Conservation (phyloP, 2,113 vertebrate genomes). For the Mormoops blainvillei region DNA sequence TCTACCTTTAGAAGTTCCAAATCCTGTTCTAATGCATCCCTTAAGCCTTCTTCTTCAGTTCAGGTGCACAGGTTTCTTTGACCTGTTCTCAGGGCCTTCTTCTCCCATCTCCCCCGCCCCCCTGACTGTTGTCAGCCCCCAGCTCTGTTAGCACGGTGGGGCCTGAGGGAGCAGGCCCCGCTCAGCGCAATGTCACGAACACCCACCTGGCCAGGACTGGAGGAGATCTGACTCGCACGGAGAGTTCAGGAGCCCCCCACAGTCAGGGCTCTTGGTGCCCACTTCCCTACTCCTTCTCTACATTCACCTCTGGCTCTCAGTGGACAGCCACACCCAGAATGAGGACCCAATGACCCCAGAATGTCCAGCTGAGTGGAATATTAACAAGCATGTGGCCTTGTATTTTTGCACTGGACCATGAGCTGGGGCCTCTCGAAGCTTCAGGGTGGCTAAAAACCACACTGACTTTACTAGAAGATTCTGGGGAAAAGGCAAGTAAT, state of each 20-base stretch:
- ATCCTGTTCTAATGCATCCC: neutral
- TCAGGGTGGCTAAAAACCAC: neutral
- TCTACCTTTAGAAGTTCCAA: neutral
- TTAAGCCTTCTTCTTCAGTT: neutral
- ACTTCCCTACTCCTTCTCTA: neutral
- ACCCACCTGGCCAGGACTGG: neutral
- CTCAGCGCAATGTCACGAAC: neutral
- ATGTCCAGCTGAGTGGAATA: neutral
- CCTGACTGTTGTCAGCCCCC: too few species aligned
- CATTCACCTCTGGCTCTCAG: neutral
- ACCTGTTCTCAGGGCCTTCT: neutral
- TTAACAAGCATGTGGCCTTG: rapidly evolving
- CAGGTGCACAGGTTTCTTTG: neutral
- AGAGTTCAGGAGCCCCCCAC: neutral
- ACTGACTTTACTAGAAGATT: neutral
- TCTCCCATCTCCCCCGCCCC: neutral
- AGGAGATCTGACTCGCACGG: neutral
- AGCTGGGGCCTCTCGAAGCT: neutral
- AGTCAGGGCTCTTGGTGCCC: neutral
- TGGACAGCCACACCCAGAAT: neutral
- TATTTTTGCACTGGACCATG: neutral
- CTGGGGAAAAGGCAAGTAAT: neutral
- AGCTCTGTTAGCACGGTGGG: neutral
- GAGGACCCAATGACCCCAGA: neutral
- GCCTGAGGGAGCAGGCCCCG: rapidly evolving